Base-by-base conservation (phyloP, 2,888 invertebrate genomes). In the Choreutis nemorana region DNA sequence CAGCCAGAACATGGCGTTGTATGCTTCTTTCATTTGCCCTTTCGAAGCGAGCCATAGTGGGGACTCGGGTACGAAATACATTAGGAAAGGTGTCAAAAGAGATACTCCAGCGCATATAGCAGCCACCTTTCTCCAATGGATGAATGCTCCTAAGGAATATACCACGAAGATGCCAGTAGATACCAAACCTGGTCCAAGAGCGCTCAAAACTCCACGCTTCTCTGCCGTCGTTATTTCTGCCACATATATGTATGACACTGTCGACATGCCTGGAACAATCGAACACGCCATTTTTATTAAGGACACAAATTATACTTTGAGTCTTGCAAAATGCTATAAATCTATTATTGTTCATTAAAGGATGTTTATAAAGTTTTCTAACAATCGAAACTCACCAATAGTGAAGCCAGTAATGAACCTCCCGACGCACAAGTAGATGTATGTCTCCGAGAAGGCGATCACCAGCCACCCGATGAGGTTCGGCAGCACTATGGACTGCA, bases 211-310 rank as follows among this genome's bases (percentile, higher is more conserved):
- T 1, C 87, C 87, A 29, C 89, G 70, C 41, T 85, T 84, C 42
- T 83, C 80, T 1, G 88, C 84, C 1, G 85, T 83, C 2, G 87
- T 85, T 26, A 87, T 83, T 70, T 89, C 84, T 1, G 84, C 83
- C 2, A 86, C 85, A 63, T 87, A 87, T 30, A 86, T 85, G 61
- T 86, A 87, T 31, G 84, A 83, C 1, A 82, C 84, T 12, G 86
- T 83, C 27, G 85, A 85, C 86, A 87, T 86, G 20, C 87, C 87
- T 86, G 72, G n/a, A n/a, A n/a, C n/a, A n/a, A n/a, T n/a, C n/a
- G n/a, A n/a, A n/a, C n/a, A n/a, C 10, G 21, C 21, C 2, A 21
- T 21, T 21, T 21, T 6, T 21, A 9, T 10, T 4, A 4, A 21
- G 2, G n/a, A 9, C 10, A 21, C 10, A 4, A 21, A 3, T 21